These are phyloP conservation scores for Apotomis betuletana DNA, from an alignment of 2,888 invertebrate species.

Conservation along the genomic window DNA sequence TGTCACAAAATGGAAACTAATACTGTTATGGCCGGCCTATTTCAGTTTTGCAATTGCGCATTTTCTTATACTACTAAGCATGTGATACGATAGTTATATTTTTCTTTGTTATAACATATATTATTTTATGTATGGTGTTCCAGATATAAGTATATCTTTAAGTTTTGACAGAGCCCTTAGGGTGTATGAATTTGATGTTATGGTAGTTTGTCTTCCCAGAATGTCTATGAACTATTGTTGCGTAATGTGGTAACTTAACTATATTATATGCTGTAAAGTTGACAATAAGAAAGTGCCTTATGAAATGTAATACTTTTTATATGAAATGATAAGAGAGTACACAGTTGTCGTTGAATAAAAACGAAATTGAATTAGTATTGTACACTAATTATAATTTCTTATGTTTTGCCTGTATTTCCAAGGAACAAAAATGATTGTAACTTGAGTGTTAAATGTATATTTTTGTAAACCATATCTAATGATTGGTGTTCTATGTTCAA, in stretches of 20 bases:
- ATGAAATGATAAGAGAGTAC: conserved; percentile 1
- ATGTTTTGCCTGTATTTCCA: no score
- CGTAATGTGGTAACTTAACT: conserved; percentile 9
- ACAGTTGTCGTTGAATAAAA: neutral
- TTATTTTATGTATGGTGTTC: conserved; percentile 44
- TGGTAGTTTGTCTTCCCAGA: conserved; percentile 7
- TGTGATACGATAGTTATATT: conserved; percentile 44
- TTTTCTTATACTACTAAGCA: conserved; percentile 35
- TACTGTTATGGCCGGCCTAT: conserved; percentile 35
- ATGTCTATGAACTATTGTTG: conserved; percentile 7
- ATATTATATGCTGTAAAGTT: conserved; percentile 20
- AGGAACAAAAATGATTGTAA: no score
- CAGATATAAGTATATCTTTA: conserved; percentile 43
- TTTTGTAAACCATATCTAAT: no score
- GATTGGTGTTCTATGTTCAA: no score
- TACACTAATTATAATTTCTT: no score
- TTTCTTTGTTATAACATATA: conserved; percentile 47
- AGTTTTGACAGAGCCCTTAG: conserved; percentile 44
- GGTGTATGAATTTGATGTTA: conserved; percentile 44
- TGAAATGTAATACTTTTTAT: conserved; percentile 12
- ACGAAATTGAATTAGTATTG: no score
- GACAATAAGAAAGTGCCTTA: conserved; percentile 27
- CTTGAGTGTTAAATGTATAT: no score
- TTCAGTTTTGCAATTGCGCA: conserved; percentile 32
- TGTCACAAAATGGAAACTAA: conserved; percentile 11